Evolutionary conservation across 2,113 vertebrate species (phyloP), one percentile per base, ranked within the genome.

Genomic region (Meleagris gallopavo): DNA sequence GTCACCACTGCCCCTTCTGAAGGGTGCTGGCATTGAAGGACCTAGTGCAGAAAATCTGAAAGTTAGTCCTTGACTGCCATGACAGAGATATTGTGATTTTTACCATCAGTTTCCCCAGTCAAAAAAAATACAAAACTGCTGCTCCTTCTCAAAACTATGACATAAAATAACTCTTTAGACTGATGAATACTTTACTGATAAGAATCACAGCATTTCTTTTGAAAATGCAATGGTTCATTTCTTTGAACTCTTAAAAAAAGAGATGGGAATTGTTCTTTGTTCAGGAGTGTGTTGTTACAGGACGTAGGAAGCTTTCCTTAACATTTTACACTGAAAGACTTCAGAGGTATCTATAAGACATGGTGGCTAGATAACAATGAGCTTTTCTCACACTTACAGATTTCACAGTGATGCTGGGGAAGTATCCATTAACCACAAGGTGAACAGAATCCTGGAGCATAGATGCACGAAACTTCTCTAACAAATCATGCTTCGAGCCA

Each of bases 361-460:
- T 20, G 64, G 64, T 61, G 21, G 78, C 40, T 48, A 83, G 16
- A 54, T 40, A 83, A 83, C 77, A 9, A 64, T 19, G 66, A 70
- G 20, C 69, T 96, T 93, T 91, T 52, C 41, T 82, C 90, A 95
- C 50, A 97, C 99, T 97, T 93, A 99, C 99, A 65, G 98, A 98
- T 98, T 98, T 99, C 55, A 99, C 98, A 67, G 98, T 99, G 80
- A 99, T 99, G 90, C 98, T 98, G 67, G 99, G 99, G 93, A 99
- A 99, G 94, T 99, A 99, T 78, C 99, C 99, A 36, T 99, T 99
- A 96, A 99, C 96, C 94, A 99, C 99, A 77, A 99, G 89, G 78
- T 99, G 99, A 88, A 99, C 67, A 67, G 97, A 98, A 93, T 98
- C 95, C 43, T 97, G 97, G 86, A 99, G 97, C 96, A 98, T 70